Evolutionary conservation across 2,797 vertebrate species (phyloP), one percentile per base, ranked within the genome.

Genomic region (Eupleurogrammus muticus): DNA sequence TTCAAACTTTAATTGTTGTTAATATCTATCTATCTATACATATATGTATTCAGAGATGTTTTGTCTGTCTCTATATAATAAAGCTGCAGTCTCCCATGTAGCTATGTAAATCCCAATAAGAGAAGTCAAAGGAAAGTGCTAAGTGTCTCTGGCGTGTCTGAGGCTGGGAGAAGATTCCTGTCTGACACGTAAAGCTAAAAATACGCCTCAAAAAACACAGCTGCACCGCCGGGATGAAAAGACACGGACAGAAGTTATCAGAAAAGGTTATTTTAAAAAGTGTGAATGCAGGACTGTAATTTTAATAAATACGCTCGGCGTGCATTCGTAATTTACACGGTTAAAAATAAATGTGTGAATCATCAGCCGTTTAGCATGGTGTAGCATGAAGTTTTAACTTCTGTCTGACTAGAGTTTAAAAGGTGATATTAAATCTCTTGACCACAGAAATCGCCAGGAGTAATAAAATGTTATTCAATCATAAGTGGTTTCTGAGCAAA

Each of bases 181-280:
- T 84, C 66, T 81, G 62, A 73, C 51, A 71, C 66, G 57, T 52
- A 49, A 77, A 19, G 60, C 57, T 85, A 71, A 78, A 79, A 76
- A 75, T 82, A 67, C 17, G 34, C 49, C 17, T 36, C 2, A 9
- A 52, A 71, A 47, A 56, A 75, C 53, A 57, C 50, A 69, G 60
- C 69, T 75, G 50, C 64, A 49, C 56, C 16, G 17, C 35, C 4
- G 42, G 63, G 48, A 69, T 55, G 66, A 48, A 35, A 70, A 52
- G 1, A 47, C 11, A 64, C 24, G n/a, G 59, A 21, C 13, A 17
- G 12, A 19, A 19, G 19, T 21, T 9, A 58, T 56, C 35, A 10
- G 23, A 52, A 42, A 38, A 42, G 13, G 13, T 34, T 58, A 54
- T 61, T n/a, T 79, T 73, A 61, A 66, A 60, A 66, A 36, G 28